Conservation (phyloP, 2,888 invertebrate genomes). For the Autographa gamma region DNA sequence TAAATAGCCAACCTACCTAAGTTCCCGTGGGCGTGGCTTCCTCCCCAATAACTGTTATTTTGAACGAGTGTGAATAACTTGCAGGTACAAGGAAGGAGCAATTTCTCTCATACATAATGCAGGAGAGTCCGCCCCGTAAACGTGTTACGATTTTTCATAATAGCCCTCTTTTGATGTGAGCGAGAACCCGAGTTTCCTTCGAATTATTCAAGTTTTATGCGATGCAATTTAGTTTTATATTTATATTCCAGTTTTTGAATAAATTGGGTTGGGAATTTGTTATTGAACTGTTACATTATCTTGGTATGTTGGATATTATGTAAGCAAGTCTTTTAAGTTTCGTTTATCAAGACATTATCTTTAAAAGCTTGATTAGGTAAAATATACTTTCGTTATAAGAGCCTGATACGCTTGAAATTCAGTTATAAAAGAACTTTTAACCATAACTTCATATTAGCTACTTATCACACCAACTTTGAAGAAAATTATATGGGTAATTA, state of each 20-base stretch:
- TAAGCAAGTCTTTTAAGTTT: too few species aligned
- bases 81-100: slow-evolving; percentile 78
- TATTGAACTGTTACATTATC: slow-evolving; percentile 9
- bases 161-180: slow-evolving; percentile 82
- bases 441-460: too few species aligned
- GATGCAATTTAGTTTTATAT: slow-evolving; percentile 82
- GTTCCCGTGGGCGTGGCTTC: slow-evolving; percentile 70
- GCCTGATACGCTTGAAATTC: too few species aligned
- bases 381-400: too few species aligned
- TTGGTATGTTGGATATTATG: too few species aligned
- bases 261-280: slow-evolving; percentile 50
- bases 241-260: slow-evolving; percentile 66
- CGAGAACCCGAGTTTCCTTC: slow-evolving; percentile 55
- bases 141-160: slow-evolving; percentile 88
- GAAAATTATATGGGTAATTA: too few species aligned
- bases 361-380: too few species aligned
- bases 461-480: too few species aligned
- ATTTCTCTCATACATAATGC: slow-evolving; percentile 86
- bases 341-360: too few species aligned
- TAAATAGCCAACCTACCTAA: slow-evolving; percentile 60
- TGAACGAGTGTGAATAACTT: slow-evolving; percentile 79
- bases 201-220: slow-evolving; percentile 75
- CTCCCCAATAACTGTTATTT: slow-evolving; percentile 75
- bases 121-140: slow-evolving; percentile 84
- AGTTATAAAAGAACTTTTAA: too few species aligned